A percentile compares a stretch with the other conserved stretches of the same genome.
Evolutionary conservation across 2,888 invertebrate species (phyloP).

Genomic region (Drosophila paranaensis): DNA sequence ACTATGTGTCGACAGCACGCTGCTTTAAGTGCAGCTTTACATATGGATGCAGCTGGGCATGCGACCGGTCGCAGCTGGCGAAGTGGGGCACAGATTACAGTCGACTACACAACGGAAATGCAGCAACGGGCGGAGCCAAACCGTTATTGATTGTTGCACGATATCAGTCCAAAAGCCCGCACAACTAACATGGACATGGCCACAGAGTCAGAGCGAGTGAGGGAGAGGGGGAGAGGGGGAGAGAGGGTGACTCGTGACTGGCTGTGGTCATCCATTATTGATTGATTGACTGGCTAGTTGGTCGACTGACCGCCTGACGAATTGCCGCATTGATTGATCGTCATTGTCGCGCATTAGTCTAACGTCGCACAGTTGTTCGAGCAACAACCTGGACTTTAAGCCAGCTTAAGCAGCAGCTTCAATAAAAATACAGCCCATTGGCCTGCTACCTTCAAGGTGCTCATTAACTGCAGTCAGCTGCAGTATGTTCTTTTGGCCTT

Average conservation of each 20-base stretch:
- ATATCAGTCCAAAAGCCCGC: conserved; percentile 38
- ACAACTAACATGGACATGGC: conserved; percentile 33
- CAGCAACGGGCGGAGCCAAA: conserved; percentile 11
- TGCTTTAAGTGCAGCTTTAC: conserved; percentile 37
- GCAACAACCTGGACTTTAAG: not conserved
- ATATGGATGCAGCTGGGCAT: conserved; percentile 10
- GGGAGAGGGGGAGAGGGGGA: too few relatives aligned
- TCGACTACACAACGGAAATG: conserved; percentile 25
- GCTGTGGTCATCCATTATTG: conserved; percentile 46
- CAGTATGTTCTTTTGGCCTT: not conserved
- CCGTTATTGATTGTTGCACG: conserved; percentile 59
- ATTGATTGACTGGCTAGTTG: conserved; percentile 63
- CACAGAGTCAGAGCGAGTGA: not conserved
- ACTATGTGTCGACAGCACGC: conserved; percentile 38
- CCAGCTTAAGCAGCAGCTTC: not conserved
- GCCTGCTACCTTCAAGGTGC: not conserved
- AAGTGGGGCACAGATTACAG: conserved; percentile 15
- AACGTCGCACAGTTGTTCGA: conserved; percentile 24
- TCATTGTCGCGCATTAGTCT: conserved; percentile 46
- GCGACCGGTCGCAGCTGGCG: conserved; percentile 5
- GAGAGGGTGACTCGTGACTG: not conserved
- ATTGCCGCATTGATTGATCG: conserved; percentile 63
- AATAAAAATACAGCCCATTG: conserved; percentile 27
- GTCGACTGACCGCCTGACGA: conserved; percentile 63
- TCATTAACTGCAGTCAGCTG: not conserved